Base-by-base conservation (phyloP, 2,113 vertebrate species). In the Nibea coibor region DNA sequence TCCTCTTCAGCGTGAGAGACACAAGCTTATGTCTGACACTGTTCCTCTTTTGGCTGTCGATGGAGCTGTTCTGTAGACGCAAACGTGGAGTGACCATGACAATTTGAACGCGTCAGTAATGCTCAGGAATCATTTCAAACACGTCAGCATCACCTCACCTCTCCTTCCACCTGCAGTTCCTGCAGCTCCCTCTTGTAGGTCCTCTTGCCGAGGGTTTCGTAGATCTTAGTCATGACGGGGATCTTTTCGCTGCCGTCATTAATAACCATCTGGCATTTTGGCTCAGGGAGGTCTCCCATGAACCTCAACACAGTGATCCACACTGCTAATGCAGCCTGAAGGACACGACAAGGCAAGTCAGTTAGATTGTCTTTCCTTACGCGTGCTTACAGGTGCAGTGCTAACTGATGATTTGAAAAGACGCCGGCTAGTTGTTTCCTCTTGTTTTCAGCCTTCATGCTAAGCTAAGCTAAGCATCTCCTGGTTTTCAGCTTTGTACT, bases 141-240 rank as follows among this genome's bases (percentile, higher is more conserved):
- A 10, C 16, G 43, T 4, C 19, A 5, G 17, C 53, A 4, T 28
- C 42, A 2, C 50, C 85, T 89, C 91, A 98, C 97, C 97, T 99
- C 97, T 48, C 94, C 96, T 78, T 99, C 98, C 51, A 97, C 96
- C 92, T 99, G 98, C 61, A 99, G 91, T 51, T 97, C 96, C 92
- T 99, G 98, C 48, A 99, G 96, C 57, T 99, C 98, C 81, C 96
- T 96, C 90, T 97, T 99, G 89, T 98, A 98, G 0, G 96, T 99
- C 91, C 97, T 98, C 92, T 98, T 99, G 51, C 98, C 98, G 4
- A 99, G 94, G 0, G 98, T 99, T 91, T 99, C 98, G 1, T 99
- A 99, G 89, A 99, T 99, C 94, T 99, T 99, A 80, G 98, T 99
- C 98, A 99, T 99, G 72, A 99, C 98, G 0, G 98, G 98, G 84